Base-by-base conservation (phyloP, 2,888 invertebrate genomes). In the Tupiocoris notatus region DNA sequence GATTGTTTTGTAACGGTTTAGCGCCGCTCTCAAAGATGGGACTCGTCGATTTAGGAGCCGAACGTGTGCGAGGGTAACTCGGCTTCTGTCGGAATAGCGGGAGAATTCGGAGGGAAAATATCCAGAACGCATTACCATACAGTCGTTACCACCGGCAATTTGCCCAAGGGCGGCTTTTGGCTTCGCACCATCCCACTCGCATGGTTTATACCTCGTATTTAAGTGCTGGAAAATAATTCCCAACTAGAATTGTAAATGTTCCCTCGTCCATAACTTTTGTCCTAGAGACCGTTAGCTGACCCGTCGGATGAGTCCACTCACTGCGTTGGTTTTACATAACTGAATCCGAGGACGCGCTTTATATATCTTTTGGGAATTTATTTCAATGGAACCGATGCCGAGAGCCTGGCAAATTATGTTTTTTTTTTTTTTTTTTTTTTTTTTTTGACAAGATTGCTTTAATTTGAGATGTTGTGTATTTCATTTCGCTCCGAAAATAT, bases 81-180 rank as follows among this genome's bases (percentile, higher is more conserved):
- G 39, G 12, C n/a, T 39, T 39, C 39, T 12, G 39, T 39, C 39
- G 39, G 12, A 39, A 39, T 39, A 12, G 12, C 6, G 6, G 39
- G 39, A 23, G 59, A 54, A 70, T 58, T 24, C 70, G 70, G 22
- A 63, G 70, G 25, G 70, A 58, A 70, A 70, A 70, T 70, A 70
- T 59, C 70, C 70, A 59, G 70, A 70, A 70, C 70, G 70, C 68
- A 70, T 70, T 70, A 70, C 70, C 70, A 70, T 70, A 70, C 70
- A 70, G 70, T 70, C 70, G 70, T 70, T 70, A 70, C 70, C 70
- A 70, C 70, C 70, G 70, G 70, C 70, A 70, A 70, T 70, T 70
- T 70, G 70, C 70, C 39, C 39, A 39, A 39, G 39, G 39, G 39
- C 39, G n/a, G n/a, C n/a, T n/a, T 39, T 39, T 39, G 39, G 39